A percentile compares a stretch with the other conserved stretches of the same genome.
These are phyloP conservation scores for Unio pictorum DNA, from an alignment of 2,888 invertebrate species.

Conservation along the genomic window DNA sequence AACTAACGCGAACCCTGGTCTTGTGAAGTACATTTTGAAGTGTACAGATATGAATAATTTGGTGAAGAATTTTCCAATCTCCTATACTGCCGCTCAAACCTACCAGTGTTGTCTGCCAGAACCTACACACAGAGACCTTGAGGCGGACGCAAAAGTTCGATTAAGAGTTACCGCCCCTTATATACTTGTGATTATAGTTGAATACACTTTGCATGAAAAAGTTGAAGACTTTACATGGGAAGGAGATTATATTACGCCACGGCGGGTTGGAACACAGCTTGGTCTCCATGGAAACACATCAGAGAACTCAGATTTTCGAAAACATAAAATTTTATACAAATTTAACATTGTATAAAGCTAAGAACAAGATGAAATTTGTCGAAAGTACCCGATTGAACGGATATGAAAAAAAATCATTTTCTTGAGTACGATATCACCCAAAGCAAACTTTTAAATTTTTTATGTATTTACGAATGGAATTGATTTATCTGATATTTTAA, in stretches of 20 bases:
- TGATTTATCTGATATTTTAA: no score
- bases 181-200: constrained; percentile 24
- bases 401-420: no score
- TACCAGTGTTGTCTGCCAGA: constrained; percentile 33
- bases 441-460: no score
- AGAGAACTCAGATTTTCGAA: constrained; percentile 22
- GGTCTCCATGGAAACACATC: constrained; percentile 19
- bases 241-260: constrained; percentile 33
- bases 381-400: no score
- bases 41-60: constrained; percentile 39
- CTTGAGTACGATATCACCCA: no score
- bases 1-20: constrained; percentile 21
- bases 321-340: constrained; percentile 29
- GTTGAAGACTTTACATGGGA: constrained; percentile 38
- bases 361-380: no score
- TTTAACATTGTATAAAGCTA: constrained; percentile 30
- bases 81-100: constrained; percentile 35
- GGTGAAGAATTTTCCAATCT: constrained; percentile 35
- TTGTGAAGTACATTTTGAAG: constrained; percentile 40
- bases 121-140: constrained; percentile 34
- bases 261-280: constrained; percentile 31
- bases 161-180: constrained; percentile 36
- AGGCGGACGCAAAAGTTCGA: constrained; percentile 28
- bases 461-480: no score
- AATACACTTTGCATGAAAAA: constrained; percentile 28